Evolutionary conservation across 53 echinoderm and acorn worm species (phyloP), one percentile per base, ranked within the genome.

Genomic region (Stichopus horrens): DNA sequence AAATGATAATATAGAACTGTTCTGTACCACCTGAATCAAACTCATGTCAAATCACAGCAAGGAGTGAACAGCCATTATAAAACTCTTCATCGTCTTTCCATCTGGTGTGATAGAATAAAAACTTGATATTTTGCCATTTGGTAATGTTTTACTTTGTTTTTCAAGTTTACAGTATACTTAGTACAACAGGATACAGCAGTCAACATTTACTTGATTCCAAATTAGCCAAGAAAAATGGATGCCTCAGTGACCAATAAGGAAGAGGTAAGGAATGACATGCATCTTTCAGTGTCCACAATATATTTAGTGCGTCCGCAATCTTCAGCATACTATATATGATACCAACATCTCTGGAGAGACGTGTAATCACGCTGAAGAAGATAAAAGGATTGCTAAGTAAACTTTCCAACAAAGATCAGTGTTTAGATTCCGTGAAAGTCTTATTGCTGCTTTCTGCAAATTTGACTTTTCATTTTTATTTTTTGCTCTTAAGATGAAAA

Each of bases 401-500:
- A 63, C 10, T 63, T 63, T 63, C 63, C 63, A 63, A 16, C 63
- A 13, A 9, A 10, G 63, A 63, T 63, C 11, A 16, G 11, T 63
- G 63, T 63, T 63, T 63, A 10, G 7, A 63, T 13, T 63, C 0
- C 16, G 5, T 0, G 7, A 63, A 63, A 63, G 7, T 4, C 16
- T 63, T 63, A 63, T 13, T 63, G 63, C 10, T 16, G 16, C 10
- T 13, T 63, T 13, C 63, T 7, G 10, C 5, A 63, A 10, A 63
- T 63, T 5, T 4, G 63, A 16, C 7, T 63, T 13, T 9, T 13
- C 4, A 16, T 71, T 71, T 18, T 71, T 20, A 56, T 22, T 6
- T n/a, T 81, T 14, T 81, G 57, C n/a, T 11, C 19, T 20, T 10
- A 18, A 81, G 81, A 81, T 81, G 52, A 81, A 21, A 57, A 81